Conservation (phyloP, 2,113 vertebrate species). For the Ranitomeya variabilis region DNA sequence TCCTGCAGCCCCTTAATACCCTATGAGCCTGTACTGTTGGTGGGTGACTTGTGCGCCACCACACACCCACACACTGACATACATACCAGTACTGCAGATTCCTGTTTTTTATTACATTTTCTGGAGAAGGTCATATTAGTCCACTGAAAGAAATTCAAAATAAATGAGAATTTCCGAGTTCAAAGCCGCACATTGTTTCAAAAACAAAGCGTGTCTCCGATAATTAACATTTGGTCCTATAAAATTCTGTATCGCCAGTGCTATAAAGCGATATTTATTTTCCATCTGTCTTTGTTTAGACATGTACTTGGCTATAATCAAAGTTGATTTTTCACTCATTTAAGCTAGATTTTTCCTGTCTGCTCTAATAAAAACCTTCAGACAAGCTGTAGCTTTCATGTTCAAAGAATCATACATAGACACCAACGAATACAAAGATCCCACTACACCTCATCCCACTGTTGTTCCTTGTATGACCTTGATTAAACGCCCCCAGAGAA, state of each 20-base stretch:
- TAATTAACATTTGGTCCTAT: slow-evolving; percentile 12
- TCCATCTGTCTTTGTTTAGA: slow-evolving; percentile 15
- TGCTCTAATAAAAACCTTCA: slow-evolving; percentile 1
- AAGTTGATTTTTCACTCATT: not conserved
- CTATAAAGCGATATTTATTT: slow-evolving; percentile 18
- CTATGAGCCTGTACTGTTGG: not conserved
- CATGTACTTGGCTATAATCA: slow-evolving; percentile 12
- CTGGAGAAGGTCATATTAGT: slow-evolving; percentile 12
- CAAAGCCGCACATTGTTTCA: not conserved
- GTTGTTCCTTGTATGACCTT: not conserved
- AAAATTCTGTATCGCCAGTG: not conserved
- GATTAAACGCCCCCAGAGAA: not conserved
- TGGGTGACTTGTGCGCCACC: not conserved
- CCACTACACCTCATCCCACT: not conserved
- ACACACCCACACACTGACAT: not conserved
- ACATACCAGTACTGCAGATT: not conserved
- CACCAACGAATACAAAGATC: not conserved
- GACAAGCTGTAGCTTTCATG: slow-evolving; percentile 1
- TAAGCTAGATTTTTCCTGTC: not conserved
- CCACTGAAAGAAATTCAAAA: not conserved
- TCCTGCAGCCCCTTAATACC: not conserved
- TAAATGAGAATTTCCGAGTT: slow-evolving; percentile 23
- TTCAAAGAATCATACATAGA: not conserved
- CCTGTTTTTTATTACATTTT: slow-evolving; percentile 12
- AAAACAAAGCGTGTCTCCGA: slow-evolving; percentile 4